Base-by-base conservation (phyloP, 2,113 vertebrate genomes). In the Hassar affinis region DNA sequence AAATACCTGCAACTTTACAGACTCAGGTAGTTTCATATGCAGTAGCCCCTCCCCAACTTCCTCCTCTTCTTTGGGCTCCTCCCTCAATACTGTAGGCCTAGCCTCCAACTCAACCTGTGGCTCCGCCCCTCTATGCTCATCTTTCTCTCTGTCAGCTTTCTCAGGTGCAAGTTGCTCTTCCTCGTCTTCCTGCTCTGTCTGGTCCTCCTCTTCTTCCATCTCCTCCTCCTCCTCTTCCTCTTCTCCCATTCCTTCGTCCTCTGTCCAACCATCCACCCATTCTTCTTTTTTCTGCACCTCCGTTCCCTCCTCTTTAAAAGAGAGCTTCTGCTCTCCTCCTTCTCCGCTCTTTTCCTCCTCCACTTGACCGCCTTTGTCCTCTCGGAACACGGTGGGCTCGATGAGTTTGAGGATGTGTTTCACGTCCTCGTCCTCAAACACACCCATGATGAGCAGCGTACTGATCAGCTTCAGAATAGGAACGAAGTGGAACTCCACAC, bases 1-100 rank as follows among this genome's bases (percentile, higher is more conserved):
- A 74, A 74, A 74, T 45, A 97, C 97, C 96, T 99, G 96, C 79
- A 99, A 84, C 90, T 99, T 99, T 79, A 98, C 97, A 17, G 97
- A 98, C 85, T 99, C 97, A 0, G 97, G 97, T 64, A 98, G 91
- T 89, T 97, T 99, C 97, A 98, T 98, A 90, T 97, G 97, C 45
- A 98, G 95, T 69, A 98, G 93, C 12, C 97, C 97, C 77, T 97
- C 95, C 59, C 96, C 93, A 8, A 93, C 79, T 4, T 91, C 94
- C 59, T 94, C 91, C 52, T 93, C 91, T 35, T 93, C 88, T 85
- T 91, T 92, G 17, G 68, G 62, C 64, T 94, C 94, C 30, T 87
- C 89, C 57, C 38, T 45, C 8, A 61, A 42, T 20, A 89, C 88
- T 25, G 42, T 84, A 68, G 64, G 0, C 68, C 90, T 90, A 0